A percentile compares a stretch with the other conserved stretches of the same genome.
Evolutionary conservation across 2,797 vertebrate species (phyloP).

Genomic region (Danio jaintianensis): DNA sequence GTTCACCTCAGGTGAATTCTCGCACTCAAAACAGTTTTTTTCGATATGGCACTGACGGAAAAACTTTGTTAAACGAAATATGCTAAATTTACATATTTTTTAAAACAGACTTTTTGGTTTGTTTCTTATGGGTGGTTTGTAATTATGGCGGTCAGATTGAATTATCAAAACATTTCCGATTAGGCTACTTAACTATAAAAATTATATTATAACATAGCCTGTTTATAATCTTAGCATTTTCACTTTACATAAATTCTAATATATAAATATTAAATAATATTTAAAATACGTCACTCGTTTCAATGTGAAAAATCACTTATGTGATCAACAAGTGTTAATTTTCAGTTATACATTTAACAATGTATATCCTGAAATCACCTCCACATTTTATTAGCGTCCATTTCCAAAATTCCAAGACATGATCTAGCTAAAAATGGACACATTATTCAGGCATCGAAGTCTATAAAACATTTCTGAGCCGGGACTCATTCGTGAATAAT

Average conservation of each 20-base stretch:
- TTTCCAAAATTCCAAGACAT: conserved; percentile 68
- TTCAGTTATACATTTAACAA: too few species aligned
- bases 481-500: conserved; percentile 97
- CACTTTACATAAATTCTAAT: not conserved
- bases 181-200: not conserved
- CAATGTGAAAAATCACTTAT: not conserved
- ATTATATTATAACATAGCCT: too few species aligned
- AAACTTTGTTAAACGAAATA: not conserved
- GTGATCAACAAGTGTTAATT: conserved; percentile 55
- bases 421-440: conserved; percentile 84
- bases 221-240: not conserved
- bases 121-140: not conserved
- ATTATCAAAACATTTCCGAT: not conserved
- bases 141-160: not conserved
- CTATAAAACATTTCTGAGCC: conserved; percentile 88
- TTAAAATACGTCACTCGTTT: not conserved
- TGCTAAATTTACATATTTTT: not conserved
- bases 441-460: conserved; percentile 84
- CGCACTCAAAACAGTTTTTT: too few species aligned
- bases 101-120: not conserved
- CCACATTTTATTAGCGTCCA: not conserved
- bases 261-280: not conserved
- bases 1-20: conserved; percentile 7
- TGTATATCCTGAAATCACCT: not conserved
- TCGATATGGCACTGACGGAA: too few species aligned